Percentiles rank a stretch among this genome's conserved stretches.
Conservation (phyloP, 2,888 invertebrate species). For the Drosophila monieri region DNA sequence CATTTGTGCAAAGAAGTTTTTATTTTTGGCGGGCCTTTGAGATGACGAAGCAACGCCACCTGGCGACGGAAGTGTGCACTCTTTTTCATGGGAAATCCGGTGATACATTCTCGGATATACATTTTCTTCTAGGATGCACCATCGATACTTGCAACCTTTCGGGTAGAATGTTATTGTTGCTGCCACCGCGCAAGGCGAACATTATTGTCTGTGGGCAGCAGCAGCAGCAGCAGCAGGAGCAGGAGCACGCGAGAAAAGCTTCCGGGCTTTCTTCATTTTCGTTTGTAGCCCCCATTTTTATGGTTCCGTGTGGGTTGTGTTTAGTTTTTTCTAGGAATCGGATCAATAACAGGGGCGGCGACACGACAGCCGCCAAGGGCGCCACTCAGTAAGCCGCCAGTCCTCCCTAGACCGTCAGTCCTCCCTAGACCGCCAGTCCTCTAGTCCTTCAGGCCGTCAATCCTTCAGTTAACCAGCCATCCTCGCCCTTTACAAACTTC, state of each 20-base stretch:
- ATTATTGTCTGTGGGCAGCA: slow-evolving; percentile 63
- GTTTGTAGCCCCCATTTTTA: neutral
- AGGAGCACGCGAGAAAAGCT: slow-evolving; percentile 54
- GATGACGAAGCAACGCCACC: slow-evolving; percentile 26
- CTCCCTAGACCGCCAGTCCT: too few relatives aligned
- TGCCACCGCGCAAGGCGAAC: slow-evolving; percentile 46
- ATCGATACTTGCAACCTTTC: neutral
- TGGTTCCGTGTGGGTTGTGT: slow-evolving; percentile 10
- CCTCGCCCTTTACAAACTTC: slow-evolving; percentile 58
- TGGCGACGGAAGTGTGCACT: slow-evolving; percentile 8
- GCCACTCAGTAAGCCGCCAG: slow-evolving; percentile 53
- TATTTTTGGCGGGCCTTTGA: neutral
- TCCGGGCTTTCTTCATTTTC: slow-evolving; percentile 44
- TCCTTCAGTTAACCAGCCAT: slow-evolving; percentile 15
- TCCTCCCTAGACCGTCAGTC: neutral
- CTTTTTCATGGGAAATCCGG: slow-evolving; percentile 17
- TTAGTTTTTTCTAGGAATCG: slow-evolving; percentile 51
- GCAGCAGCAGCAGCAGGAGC: slow-evolving; percentile 31
- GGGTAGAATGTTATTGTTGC: neutral
- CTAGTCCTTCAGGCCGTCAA: slow-evolving; percentile 38
- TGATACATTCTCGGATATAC: slow-evolving; percentile 2
- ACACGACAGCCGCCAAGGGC: slow-evolving; percentile 58
- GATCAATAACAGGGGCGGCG: slow-evolving; percentile 35
- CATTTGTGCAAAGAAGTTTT: slow-evolving; percentile 1
- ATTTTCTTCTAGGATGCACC: slow-evolving; percentile 3